A percentile compares a stretch with the other conserved stretches of the same genome.
Evolutionary conservation across 1,140 invertebrate species (phyloP).

Genomic region (Drosophila teissieri): DNA sequence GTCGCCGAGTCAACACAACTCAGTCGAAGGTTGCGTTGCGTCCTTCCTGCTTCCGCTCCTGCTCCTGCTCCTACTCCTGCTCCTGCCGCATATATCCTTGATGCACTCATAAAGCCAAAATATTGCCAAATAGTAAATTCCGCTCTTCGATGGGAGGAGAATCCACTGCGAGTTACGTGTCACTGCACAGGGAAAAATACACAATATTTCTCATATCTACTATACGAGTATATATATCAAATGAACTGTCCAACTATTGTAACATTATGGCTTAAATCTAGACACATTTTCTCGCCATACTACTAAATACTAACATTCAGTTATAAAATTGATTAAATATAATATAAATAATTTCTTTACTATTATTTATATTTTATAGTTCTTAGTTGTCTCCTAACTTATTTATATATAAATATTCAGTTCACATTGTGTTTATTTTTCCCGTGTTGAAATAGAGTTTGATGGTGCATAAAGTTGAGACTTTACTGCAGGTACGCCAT

Average conservation of each 20-base stretch:
- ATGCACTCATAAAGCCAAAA: slow-evolving; percentile 64
- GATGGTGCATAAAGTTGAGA: background rate
- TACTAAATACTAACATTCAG: too few relatives aligned
- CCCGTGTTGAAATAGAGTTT: background rate
- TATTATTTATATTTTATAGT: too few relatives aligned
- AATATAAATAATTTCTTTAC: too few relatives aligned
- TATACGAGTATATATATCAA: too few relatives aligned
- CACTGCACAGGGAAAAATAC: background rate
- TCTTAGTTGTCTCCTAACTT: too few relatives aligned
- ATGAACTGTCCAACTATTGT: background rate
- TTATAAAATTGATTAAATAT: too few relatives aligned
- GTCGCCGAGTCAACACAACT: slow-evolving; percentile 78
- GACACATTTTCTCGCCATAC: too few relatives aligned
- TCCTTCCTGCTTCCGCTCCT: slow-evolving; percentile 21
- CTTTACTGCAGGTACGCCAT: slow-evolving; percentile 10
- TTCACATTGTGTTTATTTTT: too few relatives aligned
- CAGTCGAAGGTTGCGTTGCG: slow-evolving; percentile 56
- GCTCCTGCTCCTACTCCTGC: slow-evolving; percentile 11
- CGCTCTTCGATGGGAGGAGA: slow-evolving; percentile 10
- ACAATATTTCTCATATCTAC: background rate
- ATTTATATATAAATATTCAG: too few relatives aligned
- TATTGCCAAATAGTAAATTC: slow-evolving; percentile 53
- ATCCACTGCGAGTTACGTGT: background rate
- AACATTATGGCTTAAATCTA: too few relatives aligned
- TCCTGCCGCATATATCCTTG: slow-evolving; percentile 40